Conservation (phyloP, 92 coral and sea anemone species). For the Zoanthus gigantus region DNA sequence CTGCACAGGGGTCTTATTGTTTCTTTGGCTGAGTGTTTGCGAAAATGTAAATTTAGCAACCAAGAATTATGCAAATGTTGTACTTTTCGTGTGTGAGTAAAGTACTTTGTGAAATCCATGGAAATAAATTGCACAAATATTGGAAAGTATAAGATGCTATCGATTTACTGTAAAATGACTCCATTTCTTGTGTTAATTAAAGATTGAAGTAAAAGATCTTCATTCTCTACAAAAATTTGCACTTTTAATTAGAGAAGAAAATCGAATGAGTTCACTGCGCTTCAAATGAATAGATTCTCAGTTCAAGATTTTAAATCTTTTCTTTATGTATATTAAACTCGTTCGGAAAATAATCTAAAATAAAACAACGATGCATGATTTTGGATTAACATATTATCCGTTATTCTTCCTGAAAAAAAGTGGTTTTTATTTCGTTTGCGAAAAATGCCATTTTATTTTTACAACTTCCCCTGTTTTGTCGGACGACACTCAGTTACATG, state of each 20-base stretch:
- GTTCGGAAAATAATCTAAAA: not conserved
- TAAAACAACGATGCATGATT: not conserved
- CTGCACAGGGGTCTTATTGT: conserved; percentile 41
- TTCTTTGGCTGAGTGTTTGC: conserved; percentile 17
- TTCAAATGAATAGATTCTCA: conserved; percentile 2
- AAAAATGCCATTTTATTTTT: conserved; percentile 21
- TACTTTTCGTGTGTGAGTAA: conserved; percentile 42
- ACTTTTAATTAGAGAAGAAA: not conserved
- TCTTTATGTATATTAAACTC: conserved; percentile 3
- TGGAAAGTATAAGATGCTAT: conserved; percentile 20
- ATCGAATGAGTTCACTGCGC: not conserved
- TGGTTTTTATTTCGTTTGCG: not conserved
- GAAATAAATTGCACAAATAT: conserved; percentile 42
- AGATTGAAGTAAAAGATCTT: not conserved
- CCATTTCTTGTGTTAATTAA: not conserved
- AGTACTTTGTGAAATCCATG: conserved; percentile 32
- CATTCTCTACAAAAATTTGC: conserved; percentile 4
- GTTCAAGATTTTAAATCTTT: not conserved
- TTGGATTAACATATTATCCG: not conserved
- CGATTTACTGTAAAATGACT: conserved; percentile 11
- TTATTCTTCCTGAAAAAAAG: not conserved
- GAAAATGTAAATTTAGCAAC: conserved; percentile 35
- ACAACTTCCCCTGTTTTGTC: conserved; percentile 24
- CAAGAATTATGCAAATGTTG: conserved; percentile 46
- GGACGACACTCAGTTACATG: not conserved